Percentiles rank a stretch among this genome's conserved stretches.
These are phyloP conservation scores for Drosophila lacicola DNA, from an alignment of 2,888 invertebrate genomes.

Conservation along the genomic window DNA sequence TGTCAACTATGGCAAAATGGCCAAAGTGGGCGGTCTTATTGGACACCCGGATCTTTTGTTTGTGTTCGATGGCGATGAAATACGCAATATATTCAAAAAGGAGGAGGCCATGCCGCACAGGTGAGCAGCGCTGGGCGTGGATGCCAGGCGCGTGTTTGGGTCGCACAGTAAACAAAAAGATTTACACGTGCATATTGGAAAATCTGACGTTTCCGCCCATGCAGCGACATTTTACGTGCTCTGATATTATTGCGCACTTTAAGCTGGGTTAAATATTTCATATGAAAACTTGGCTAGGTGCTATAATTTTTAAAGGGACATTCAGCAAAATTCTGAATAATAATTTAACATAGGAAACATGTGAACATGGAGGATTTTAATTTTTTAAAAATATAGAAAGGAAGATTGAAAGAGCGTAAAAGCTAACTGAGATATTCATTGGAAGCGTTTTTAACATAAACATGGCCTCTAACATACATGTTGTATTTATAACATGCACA, in stretches of 20 bases:
- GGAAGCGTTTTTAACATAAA: no score
- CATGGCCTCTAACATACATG: no score
- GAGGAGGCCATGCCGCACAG: slow-evolving; percentile 90
- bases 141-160: not conserved
- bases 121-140: slow-evolving; percentile 59
- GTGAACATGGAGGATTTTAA: no score
- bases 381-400: no score
- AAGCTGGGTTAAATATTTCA: not conserved
- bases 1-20: slow-evolving; percentile 87
- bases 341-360: no score
- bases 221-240: not conserved
- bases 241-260: slow-evolving; percentile 1
- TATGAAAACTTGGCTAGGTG: not conserved
- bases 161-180: not conserved
- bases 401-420: no score
- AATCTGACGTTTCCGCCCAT: not conserved
- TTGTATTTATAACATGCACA: no score
- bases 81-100: slow-evolving; percentile 89
- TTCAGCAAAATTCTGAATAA: no score
- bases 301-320: not conserved
- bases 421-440: no score
- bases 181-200: slow-evolving; percentile 16
- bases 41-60: slow-evolving; percentile 92
- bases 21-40: slow-evolving; percentile 89
- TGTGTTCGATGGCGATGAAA: slow-evolving; percentile 90